Evolutionary conservation across 2,797 vertebrate species (phyloP), one percentile per base, ranked within the genome.

Genomic region (Cygnus olor): DNA sequence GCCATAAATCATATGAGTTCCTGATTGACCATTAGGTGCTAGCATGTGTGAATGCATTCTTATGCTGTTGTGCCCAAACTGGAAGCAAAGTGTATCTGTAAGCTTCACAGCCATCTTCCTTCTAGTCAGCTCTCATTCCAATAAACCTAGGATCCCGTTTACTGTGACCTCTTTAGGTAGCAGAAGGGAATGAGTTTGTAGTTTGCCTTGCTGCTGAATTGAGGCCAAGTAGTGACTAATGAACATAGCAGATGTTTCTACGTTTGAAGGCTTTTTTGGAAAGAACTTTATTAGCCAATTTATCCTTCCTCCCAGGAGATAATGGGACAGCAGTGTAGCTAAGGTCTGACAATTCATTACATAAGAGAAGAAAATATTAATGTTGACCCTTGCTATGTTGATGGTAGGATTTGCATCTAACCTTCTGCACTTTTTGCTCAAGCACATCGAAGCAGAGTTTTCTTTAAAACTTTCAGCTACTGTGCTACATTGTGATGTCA

Each of bases 191-290:
- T 61, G 78, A 21, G 8, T 40, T 77, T 94, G 38, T 72, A 94
- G 84, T 93, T 95, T 81, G 86, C 80, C 66, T 72, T 95, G 56
- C 53, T 95, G 80, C 94, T 95, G 94, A 97, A 96, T 61, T 83
- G 47, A 14, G 45, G 96, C 96, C 96, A 97, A 94, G 66, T 76
- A 56, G 65, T 96, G 89, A 95, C 92, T 97, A 97, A 97, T 95
- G 90, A 95, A 72, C 56, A 28, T 70, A 94, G 84, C 96, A 97
- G 96, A 97, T 97, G 95, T 96, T 96, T 97, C 78, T 95, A 36
- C 89, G 93, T 97, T 88, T 91, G 83, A 88, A 94, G 47, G 53
- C 60, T 84, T 90, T 96, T 94, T 93, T 89, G 49, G 83, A 96
- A 96, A 88, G 63, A 93, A 66, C 66, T 83, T 64, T 87, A 92